These are phyloP conservation scores for Boleophthalmus pectinirostris DNA, from an alignment of 2,113 vertebrate genomes.

Conservation along the genomic window DNA sequence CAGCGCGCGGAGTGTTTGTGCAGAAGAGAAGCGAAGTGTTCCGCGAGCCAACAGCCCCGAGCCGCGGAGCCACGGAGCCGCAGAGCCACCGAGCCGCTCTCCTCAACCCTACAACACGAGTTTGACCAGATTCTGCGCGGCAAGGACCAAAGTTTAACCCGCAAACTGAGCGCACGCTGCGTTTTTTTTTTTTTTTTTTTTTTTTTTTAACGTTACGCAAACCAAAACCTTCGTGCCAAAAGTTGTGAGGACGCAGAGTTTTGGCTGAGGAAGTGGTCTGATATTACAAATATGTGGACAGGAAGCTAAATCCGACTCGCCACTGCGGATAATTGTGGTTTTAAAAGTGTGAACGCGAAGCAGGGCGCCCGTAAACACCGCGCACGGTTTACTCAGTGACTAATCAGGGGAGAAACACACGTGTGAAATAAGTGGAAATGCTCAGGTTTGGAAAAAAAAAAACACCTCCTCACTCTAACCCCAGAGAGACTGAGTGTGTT, in stretches of 20 bases:
- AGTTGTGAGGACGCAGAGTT: no score
- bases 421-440: not conserved
- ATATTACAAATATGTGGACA: not conserved
- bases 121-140: no score
- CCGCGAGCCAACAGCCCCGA: conserved; percentile 39
- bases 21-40: conserved; percentile 50
- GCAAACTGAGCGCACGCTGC: no score
- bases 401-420: not conserved
- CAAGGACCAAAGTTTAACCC: no score
- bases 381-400: not conserved
- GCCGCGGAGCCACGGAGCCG: no score
- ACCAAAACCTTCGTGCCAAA: no score
- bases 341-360: not conserved
- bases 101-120: conserved; percentile 21
- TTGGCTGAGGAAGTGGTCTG: no score
- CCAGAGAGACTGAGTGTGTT: no score
- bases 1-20: conserved; percentile 46
- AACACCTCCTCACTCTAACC: no score
- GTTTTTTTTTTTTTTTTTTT: no score
- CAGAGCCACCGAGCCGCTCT: conserved; percentile 36
- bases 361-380: not conserved
- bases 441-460: no score
- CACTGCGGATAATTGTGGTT: not conserved
- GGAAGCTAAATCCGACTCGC: not conserved
- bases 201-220: no score